Evolutionary conservation across 2,888 invertebrate species (phyloP), one percentile per base, ranked within the genome.

Genomic region (Hydrotaea diabolus): DNA sequence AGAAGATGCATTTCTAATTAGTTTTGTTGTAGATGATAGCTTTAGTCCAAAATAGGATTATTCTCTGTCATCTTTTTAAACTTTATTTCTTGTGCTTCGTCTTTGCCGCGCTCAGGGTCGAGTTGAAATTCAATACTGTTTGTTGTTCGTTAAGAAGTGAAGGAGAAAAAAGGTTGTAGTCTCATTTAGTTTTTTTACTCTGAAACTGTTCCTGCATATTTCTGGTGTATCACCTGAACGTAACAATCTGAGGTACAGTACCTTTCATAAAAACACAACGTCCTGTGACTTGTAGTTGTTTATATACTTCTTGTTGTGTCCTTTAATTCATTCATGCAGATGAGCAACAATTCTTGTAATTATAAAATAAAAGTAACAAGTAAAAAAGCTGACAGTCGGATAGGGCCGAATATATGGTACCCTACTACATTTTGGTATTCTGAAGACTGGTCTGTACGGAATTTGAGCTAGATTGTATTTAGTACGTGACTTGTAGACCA

Each of bases 1-100:
- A 15, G 59, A 55, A 55, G 73, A 73, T 57, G n/a, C 13, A 57
- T 74, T 59, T 59, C 74, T 46, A 74, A 74, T 74, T 74, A 62
- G 59, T 46, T 43, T 74, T 74, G 74, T 59, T 74, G 59, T 74
- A 26, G 46, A 43, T 46, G 31, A 15, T 13, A n/a, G 43, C 19
- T 66, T 36, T 36, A 36, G 17, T 31, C 0, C 26, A 57, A 57
- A 74, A 21, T 15, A 43, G 39, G 57, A 59, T 59, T 74, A 74
- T 57, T 15, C 55, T 57, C 23, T 74, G 73, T 43, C 57, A 74
- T 73, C 31, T 73, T n/a, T n/a, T 73, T 57, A 73, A 59, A 74
- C 46, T 59, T 71, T 31, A 31, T 31, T 53, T 53, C 9, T 71
- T 74, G 21, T 74, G 26, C 19, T 15, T 43, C 39, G 13, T 59